These are phyloP conservation scores for Microcebus griseorufus DNA, from an alignment of 2,113 vertebrate genomes.

Conservation along the genomic window DNA sequence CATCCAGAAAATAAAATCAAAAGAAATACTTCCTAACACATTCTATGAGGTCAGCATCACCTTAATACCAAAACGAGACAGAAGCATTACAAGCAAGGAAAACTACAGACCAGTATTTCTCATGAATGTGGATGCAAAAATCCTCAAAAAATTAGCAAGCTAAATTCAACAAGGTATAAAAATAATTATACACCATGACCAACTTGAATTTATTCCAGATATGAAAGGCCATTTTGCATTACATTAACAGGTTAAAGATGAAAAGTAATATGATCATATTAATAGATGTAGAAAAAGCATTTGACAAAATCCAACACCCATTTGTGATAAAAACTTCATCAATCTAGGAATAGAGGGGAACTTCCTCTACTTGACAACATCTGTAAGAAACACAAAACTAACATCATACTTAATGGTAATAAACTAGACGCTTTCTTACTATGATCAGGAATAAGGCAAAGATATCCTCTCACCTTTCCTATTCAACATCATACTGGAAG, in stretches of 20 bases:
- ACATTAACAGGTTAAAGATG: background rate
- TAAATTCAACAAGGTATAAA: background rate
- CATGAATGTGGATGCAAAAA: background rate
- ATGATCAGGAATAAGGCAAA: background rate
- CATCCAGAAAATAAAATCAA: background rate
- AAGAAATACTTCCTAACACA: background rate
- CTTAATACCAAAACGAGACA: background rate
- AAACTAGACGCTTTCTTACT: background rate
- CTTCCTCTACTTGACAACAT: background rate
- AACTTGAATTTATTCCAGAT: background rate
- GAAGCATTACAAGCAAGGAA: background rate
- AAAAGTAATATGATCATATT: background rate
- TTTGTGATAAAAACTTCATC: background rate
- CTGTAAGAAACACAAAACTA: background rate
- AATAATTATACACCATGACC: background rate
- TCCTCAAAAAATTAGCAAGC: background rate
- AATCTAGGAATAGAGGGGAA: background rate
- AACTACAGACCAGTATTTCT: background rate
- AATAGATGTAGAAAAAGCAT: background rate
- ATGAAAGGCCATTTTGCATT: background rate
- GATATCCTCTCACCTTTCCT: background rate
- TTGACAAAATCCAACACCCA: background rate
- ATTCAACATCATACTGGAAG: background rate
- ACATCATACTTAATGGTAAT: background rate
- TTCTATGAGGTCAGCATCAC: background rate